Conservation (phyloP, 2,888 invertebrate species). For the Carpatolechia fugitivella region DNA sequence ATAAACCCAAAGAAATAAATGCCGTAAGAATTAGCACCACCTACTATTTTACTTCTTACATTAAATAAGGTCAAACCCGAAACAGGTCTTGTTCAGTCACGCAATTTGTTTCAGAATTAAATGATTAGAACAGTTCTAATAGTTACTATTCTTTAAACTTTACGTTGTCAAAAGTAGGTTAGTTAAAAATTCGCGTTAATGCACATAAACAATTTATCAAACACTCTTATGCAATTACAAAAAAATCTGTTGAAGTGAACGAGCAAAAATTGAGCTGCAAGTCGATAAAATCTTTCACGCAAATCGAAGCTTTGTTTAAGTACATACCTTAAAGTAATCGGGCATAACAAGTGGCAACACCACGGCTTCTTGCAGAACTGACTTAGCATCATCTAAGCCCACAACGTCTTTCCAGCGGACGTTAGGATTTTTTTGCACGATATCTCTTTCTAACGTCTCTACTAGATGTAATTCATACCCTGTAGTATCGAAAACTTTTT, state of each 20-base stretch:
- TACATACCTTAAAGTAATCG: slow-evolving; percentile 87
- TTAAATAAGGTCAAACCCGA: neutral
- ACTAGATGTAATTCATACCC: slow-evolving; percentile 88
- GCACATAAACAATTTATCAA: neutral
- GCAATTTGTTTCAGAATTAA: neutral
- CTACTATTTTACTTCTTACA: too few relatives aligned
- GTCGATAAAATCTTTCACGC: slow-evolving; percentile 53
- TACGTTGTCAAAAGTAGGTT: neutral
- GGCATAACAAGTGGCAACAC: slow-evolving; percentile 93
- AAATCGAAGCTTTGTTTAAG: slow-evolving; percentile 39
- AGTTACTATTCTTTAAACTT: too few relatives aligned
- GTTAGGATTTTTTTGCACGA: slow-evolving; percentile 88
- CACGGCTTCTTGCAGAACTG: slow-evolving; percentile 90
- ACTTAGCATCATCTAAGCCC: slow-evolving; percentile 86
- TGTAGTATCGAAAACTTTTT: slow-evolving; percentile 80
- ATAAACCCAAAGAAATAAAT: too few relatives aligned
- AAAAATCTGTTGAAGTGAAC: slow-evolving; percentile 19
- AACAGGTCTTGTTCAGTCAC: neutral
- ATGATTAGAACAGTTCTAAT: too few relatives aligned
- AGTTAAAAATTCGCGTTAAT: neutral
- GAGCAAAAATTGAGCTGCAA: slow-evolving; percentile 31
- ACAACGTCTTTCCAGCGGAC: slow-evolving; percentile 90
- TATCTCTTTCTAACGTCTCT: slow-evolving; percentile 91
- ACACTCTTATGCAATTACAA: neutral
- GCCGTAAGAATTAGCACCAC: too few relatives aligned